phyloP scores from a whole-genome alignment of 92 coral and sea anemone genomes.

The Desmophyllum pertusum region DNA sequence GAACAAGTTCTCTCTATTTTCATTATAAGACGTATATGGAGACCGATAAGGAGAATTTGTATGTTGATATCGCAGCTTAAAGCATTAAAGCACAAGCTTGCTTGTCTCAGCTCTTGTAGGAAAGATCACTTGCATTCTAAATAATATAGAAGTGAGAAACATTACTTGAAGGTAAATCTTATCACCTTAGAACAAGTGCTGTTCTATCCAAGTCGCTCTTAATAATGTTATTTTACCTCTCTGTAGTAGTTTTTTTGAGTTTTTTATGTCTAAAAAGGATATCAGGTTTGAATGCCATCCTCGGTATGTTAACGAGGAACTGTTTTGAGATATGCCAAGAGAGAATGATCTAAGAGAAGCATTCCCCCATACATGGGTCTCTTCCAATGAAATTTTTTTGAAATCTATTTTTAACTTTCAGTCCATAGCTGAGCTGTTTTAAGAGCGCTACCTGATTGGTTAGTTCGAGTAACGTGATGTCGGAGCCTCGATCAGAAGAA shows the following conservation, averaged over 20 bases:
- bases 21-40: neutral
- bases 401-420: too few species aligned
- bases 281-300: neutral
- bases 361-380: too few species aligned
- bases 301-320: neutral
- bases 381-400: too few species aligned
- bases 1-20: neutral
- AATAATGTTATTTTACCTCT: neutral
- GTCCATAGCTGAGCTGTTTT: too few species aligned
- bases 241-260: neutral
- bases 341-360: too few species aligned
- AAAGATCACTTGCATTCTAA: neutral
- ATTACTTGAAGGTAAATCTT: neutral
- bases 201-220: neutral
- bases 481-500: too few species aligned
- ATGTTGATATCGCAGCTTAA: too few species aligned
- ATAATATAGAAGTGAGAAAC: neutral
- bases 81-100: neutral
- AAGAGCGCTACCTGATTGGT: too few species aligned
- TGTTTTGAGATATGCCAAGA: neutral
- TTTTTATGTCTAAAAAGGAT: neutral
- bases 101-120: neutral
- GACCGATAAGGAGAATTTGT: neutral
- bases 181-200: neutral
- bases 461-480: too few species aligned